Evolutionary conservation across 2,888 invertebrate genomes (phyloP).

Genomic region (Dasypolia templi): DNA sequence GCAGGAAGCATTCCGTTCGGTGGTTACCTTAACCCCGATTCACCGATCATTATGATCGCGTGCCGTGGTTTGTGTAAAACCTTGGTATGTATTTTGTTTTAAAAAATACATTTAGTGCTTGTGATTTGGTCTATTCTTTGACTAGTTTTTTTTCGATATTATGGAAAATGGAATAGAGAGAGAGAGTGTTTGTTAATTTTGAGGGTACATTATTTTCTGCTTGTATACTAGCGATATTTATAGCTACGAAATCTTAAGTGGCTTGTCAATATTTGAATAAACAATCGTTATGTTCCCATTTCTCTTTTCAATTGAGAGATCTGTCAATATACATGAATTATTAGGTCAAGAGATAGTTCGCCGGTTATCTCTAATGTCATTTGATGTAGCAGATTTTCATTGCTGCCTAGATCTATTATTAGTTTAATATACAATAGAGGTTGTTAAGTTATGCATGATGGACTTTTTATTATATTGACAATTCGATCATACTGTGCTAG

Average conservation of each 20-base stretch:
- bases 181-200: not conserved
- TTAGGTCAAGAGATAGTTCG: conserved; percentile 21
- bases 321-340: conserved; percentile 20
- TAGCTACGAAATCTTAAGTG: not conserved
- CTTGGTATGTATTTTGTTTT: conserved; percentile 70
- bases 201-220: not conserved
- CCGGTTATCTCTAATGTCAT: not conserved
- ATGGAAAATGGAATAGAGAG: not conserved
- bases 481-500: not conserved
- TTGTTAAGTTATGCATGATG: conserved; percentile 2
- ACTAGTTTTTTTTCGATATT: conserved; percentile 1
- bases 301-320: conserved; percentile 1
- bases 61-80: conserved; percentile 72
- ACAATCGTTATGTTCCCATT: conserved; percentile 4
- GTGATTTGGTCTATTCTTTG: conserved; percentile 22
- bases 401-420: conserved; percentile 16
- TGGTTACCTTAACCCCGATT: conserved; percentile 84
- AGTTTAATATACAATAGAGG: not conserved
- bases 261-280: conserved; percentile 33
- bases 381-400: not conserved
- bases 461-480: conserved; percentile 11
- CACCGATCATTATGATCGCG: conserved; percentile 75
- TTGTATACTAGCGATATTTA: not conserved
- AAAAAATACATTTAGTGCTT: conserved; percentile 29
- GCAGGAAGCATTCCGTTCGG: conserved; percentile 76